Conservation (phyloP, 1,140 invertebrate genomes). For the Leptopilina clavipes region DNA sequence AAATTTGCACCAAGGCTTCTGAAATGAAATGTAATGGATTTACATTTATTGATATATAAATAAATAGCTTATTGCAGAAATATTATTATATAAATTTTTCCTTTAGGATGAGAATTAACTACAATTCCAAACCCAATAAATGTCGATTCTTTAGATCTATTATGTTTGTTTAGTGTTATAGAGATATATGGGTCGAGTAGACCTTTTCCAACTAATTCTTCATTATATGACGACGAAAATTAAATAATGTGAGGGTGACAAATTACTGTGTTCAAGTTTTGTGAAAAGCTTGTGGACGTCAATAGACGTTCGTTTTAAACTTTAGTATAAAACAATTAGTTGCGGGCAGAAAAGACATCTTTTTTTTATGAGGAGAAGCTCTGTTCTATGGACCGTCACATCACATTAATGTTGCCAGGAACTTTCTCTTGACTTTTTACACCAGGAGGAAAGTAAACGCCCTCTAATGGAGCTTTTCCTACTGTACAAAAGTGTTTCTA, state of each 20-base stretch:
- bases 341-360: background rate
- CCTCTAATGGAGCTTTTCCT: conserved; percentile 16
- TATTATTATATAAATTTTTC: too few species aligned
- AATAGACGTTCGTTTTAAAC: conserved; percentile 6
- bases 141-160: background rate
- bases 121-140: background rate
- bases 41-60: too few species aligned
- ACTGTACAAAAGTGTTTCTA: conserved; percentile 6
- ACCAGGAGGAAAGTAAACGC: conserved; percentile 11
- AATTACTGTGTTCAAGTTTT: conserved; percentile 14
- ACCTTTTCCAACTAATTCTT: background rate
- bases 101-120: too few species aligned
- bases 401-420: conserved; percentile 3
- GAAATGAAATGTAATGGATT: too few species aligned
- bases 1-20: too few species aligned
- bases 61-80: too few species aligned
- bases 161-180: background rate
- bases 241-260: background rate
- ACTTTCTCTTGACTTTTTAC: background rate
- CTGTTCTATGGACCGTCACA: conserved; percentile 8
- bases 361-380: background rate
- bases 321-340: conserved; percentile 29
- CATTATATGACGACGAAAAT: background rate
- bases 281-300: background rate
- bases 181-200: background rate